Conservation (phyloP, 2,888 invertebrate species). For the Diarsia rubi region DNA sequence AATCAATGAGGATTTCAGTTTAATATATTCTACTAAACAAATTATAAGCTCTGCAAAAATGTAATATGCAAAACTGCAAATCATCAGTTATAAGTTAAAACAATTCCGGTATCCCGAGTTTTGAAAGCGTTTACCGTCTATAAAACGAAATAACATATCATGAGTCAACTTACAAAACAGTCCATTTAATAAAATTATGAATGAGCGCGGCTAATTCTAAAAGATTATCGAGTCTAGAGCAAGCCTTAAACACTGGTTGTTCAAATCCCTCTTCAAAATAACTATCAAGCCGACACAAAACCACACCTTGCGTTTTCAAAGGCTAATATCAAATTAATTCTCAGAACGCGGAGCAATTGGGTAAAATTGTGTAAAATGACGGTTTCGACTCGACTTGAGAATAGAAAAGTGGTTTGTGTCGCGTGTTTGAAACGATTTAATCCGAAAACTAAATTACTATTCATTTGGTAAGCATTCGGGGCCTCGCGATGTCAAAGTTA, state of each 20-base stretch:
- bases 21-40: conserved; percentile 5
- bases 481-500: conserved; percentile 86
- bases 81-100: conserved; percentile 32
- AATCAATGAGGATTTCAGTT: neutral
- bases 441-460: conserved; percentile 90
- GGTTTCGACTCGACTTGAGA: conserved; percentile 87
- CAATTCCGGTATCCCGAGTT: conserved; percentile 43
- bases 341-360: conserved; percentile 89
- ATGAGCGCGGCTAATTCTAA: conserved; percentile 81
- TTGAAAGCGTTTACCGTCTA: conserved; percentile 63
- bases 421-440: conserved; percentile 90
- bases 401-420: conserved; percentile 90
- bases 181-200: conserved; percentile 78
- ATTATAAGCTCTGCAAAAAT: conserved; percentile 38
- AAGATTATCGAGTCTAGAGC: conserved; percentile 85
- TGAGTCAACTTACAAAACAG: conserved; percentile 67
- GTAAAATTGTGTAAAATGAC: conserved; percentile 91
- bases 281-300: conserved; percentile 85
- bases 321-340: conserved; percentile 91
- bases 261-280: conserved; percentile 87
- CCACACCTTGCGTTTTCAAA: conserved; percentile 91
- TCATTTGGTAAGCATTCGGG: conserved; percentile 89
- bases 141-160: conserved; percentile 71
- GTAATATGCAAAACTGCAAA: conserved; percentile 55
- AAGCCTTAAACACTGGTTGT: conserved; percentile 86